phyloP scores from a whole-genome alignment of 2,113 vertebrate genomes.

The Salminus brasiliensis region DNA sequence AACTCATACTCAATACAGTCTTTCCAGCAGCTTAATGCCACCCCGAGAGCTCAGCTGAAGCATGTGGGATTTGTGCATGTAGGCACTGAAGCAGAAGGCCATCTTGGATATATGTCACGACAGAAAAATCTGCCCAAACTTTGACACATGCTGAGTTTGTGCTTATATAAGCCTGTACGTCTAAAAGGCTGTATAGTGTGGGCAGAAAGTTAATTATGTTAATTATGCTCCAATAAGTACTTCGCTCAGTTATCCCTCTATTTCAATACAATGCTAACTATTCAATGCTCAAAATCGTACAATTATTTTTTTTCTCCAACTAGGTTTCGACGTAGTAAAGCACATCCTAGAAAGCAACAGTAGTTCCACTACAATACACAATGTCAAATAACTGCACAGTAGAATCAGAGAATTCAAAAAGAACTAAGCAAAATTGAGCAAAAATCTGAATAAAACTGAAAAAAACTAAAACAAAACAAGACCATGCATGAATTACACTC shows the following conservation, averaged over 20 bases:
- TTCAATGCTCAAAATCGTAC: neutral
- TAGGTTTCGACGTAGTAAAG: neutral
- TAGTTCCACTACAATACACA: constrained; percentile 17
- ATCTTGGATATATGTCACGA: neutral
- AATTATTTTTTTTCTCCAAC: neutral
- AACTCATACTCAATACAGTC: constrained; percentile 4
- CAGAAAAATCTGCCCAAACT: neutral
- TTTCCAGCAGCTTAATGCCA: neutral
- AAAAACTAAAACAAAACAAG: too few relatives aligned
- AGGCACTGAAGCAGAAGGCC: constrained; percentile 1
- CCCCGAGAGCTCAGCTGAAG: neutral
- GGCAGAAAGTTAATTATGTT: too few relatives aligned
- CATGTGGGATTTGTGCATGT: neutral
- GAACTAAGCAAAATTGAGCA: neutral
- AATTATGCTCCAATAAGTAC: too few relatives aligned
- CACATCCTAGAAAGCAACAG: constrained; percentile 29
- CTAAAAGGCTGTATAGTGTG: neutral
- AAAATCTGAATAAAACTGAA: neutral
- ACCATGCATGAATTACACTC: constrained; percentile 12
- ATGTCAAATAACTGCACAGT: neutral
- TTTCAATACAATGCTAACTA: neutral
- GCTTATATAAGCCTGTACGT: neutral
- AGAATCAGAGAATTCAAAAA: neutral
- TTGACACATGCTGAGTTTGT: neutral
- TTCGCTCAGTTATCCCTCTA: neutral